Percentiles rank a stretch among this genome's conserved stretches.
Conservation (phyloP, 1,140 invertebrate species). For the Camponotus pennsylvanicus region DNA sequence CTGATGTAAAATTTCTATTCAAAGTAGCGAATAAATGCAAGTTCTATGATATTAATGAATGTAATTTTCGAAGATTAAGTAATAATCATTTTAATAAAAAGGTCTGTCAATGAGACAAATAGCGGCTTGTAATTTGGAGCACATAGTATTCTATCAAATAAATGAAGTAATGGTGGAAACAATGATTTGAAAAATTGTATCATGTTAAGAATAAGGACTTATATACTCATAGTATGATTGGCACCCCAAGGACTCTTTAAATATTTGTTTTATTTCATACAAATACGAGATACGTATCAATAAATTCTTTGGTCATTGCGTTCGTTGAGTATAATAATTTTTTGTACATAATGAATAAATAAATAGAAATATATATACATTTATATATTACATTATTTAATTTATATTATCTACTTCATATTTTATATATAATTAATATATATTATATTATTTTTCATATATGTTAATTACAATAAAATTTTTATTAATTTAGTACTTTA, state of each 20-base stretch:
- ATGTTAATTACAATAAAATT: neutral
- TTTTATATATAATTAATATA: too few species aligned
- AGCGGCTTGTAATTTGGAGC: neutral
- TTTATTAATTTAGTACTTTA: neutral
- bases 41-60: neutral
- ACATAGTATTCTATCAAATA: constrained; percentile 3
- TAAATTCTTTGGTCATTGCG: neutral
- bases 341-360: neutral
- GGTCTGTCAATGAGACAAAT: neutral
- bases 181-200: neutral
- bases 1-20: neutral
- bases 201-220: neutral
- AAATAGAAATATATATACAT: too few species aligned
- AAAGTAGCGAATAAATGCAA: neutral
- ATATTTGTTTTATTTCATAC: constrained; percentile 29
- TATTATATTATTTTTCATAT: neutral
- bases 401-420: too few species aligned
- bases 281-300: neutral
- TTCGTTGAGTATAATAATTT: neutral
- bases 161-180: constrained; percentile 6
- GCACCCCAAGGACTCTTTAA: constrained; percentile 39
- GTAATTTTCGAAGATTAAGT: neutral
- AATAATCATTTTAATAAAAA: neutral
- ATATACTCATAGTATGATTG: constrained; percentile 53
- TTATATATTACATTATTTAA: too few species aligned